phyloP scores from a whole-genome alignment of 2,888 invertebrate genomes.

The Platycheirus albimanus region DNA sequence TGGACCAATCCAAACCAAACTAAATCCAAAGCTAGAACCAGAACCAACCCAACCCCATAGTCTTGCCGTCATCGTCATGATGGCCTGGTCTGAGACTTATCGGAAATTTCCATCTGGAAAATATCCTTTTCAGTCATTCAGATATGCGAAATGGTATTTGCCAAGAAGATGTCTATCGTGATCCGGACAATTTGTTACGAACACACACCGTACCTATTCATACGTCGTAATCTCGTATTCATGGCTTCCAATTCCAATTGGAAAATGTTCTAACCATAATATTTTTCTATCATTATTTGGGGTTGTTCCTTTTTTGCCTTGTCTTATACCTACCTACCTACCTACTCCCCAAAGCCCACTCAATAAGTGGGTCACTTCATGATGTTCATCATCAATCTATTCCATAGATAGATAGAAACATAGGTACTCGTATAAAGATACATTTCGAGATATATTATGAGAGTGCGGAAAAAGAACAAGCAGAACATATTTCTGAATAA shows the following conservation, averaged over 20 bases:
- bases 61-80: not conserved
- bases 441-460: not conserved
- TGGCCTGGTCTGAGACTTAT: slow-evolving; percentile 34
- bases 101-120: slow-evolving; percentile 70
- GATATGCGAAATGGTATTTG: slow-evolving; percentile 71
- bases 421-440: too few relatives aligned
- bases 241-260: slow-evolving; percentile 67
- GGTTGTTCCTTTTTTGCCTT: slow-evolving; percentile 20
- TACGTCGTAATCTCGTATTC: slow-evolving; percentile 61
- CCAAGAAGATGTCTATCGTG: slow-evolving; percentile 71
- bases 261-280: slow-evolving; percentile 46
- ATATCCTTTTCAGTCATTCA: slow-evolving; percentile 69
- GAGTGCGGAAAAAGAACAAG: slow-evolving; percentile 1
- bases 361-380: slow-evolving; percentile 64
- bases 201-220: slow-evolving; percentile 46
- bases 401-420: too few relatives aligned
- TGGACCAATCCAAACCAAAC: too few relatives aligned
- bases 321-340: too few relatives aligned
- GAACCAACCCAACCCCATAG: not conserved
- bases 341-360: slow-evolving; percentile 5
- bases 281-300: slow-evolving; percentile 51
- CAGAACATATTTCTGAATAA: slow-evolving; percentile 34
- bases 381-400: slow-evolving; percentile 23
- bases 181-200: slow-evolving; percentile 59
- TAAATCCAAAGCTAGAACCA: too few relatives aligned